Base-by-base conservation (phyloP, 2,888 invertebrate genomes). In the Hololepta plana region DNA sequence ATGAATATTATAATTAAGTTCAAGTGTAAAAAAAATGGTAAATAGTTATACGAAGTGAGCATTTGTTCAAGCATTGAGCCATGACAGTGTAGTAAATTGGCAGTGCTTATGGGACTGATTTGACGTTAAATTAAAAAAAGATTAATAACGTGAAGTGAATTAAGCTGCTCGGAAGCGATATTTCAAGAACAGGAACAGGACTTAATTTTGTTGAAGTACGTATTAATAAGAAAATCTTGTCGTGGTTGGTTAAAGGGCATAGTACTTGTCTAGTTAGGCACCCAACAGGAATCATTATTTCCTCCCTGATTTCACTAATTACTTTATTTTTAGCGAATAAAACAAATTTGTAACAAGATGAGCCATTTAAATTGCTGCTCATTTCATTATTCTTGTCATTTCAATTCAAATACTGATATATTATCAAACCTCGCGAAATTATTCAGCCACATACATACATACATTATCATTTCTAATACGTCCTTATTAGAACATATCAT, bases 11-110 rank as follows among this genome's bases (percentile, higher is more conserved):
- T 36, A 34, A 20, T 19, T 17, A 31, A 32, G 28, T 20, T 35
- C 36, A 33, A 41, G 44, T 46, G 43, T 36, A 33, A 37, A 40
- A 41, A 43, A 39, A 40, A 38, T 41, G 42, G 39, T 32, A 39
- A 38, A 36, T 33, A 30, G 36, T 36, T 35, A 35, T 35, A 31
- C 35, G 23, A 32, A 40, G 39, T 38, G 38, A 37, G 37, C 35
- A 41, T 38, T 41, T 40, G 39, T 39, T 37, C 37, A 40, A 44
- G 40, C 42, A 36, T 43, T 44, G 41, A 50, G 48, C 49, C 49
- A 51, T 52, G 53, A 53, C 51, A 49, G 51, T 51, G 49, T 51
- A 44, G n/a, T n/a, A n/a, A n/a, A 51, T 47, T 49, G 48, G 40
- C 46, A 51, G 49, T 51, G 51, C 41, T 39, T 35, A 36, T 35